Conservation (phyloP, 2,888 invertebrate species). For the Dasysyrphus tricinctus region DNA sequence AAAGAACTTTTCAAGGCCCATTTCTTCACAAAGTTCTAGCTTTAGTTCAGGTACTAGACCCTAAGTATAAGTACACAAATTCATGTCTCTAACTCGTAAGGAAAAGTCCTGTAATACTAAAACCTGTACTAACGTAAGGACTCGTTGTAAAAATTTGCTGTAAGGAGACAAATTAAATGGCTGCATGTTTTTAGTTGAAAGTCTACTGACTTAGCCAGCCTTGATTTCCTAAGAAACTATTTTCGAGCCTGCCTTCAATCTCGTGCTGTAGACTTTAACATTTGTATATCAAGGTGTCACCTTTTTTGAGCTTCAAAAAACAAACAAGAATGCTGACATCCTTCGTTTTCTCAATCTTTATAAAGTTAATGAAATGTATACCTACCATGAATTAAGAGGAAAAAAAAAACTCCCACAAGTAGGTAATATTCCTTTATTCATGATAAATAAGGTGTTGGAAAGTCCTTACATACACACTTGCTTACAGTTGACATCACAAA, state of each 20-base stretch:
- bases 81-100: no score
- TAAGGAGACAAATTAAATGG: no score
- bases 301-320: background rate
- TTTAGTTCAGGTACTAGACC: no score
- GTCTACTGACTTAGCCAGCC: no score
- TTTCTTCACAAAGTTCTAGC: no score
- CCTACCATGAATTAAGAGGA: background rate
- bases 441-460: slow-evolving; percentile 26
- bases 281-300: background rate
- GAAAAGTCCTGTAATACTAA: no score
- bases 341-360: background rate
- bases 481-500: slow-evolving; percentile 40
- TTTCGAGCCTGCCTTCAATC: no score
- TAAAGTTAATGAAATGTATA: slow-evolving; percentile 4
- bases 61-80: no score
- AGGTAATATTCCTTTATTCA: slow-evolving; percentile 12
- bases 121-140: no score
- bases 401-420: background rate
- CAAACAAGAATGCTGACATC: background rate
- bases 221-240: no score
- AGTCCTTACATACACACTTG: slow-evolving; percentile 8
- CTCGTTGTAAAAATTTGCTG: no score
- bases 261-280: background rate
- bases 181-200: no score
- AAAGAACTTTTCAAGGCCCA: background rate